Percentiles rank a stretch among this genome's conserved stretches.
Conservation (phyloP, 2,888 invertebrate genomes). For the Plusia festucae region DNA sequence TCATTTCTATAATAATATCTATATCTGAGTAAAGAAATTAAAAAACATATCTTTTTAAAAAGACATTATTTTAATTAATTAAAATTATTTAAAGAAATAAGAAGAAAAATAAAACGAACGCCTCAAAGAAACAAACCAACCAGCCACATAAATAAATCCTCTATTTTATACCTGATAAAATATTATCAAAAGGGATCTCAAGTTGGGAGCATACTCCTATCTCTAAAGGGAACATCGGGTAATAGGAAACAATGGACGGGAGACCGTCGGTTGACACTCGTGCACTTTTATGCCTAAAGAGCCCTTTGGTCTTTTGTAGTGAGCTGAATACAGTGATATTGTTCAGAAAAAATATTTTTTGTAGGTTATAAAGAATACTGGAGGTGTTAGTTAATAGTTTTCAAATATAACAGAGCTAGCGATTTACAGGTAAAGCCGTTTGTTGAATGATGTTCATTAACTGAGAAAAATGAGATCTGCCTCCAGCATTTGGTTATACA, state of each 20-base stretch:
- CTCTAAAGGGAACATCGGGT: slow-evolving; percentile 53
- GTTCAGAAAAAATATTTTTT: slow-evolving; percentile 33
- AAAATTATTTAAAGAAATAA: no score
- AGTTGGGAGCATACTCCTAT: slow-evolving; percentile 48
- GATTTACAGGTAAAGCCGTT: no score
- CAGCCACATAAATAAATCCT: slow-evolving; percentile 30
- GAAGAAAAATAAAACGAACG: neutral
- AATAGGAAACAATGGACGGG: slow-evolving; percentile 59
- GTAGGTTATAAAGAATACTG: slow-evolving; percentile 18
- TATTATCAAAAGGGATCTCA: slow-evolving; percentile 52
- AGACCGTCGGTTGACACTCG: slow-evolving; percentile 53
- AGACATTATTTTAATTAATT: no score
- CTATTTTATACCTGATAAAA: slow-evolving; percentile 44
- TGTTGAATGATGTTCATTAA: no score
- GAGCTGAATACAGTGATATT: slow-evolving; percentile 24
- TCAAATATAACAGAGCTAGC: neutral
- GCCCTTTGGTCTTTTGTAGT: slow-evolving; percentile 40
- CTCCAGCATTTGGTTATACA: no score
- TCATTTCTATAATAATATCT: no score
- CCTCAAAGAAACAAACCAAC: neutral
- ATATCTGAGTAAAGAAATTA: no score
- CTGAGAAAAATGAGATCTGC: no score
- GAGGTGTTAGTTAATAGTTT: neutral
- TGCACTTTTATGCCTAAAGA: slow-evolving; percentile 59
- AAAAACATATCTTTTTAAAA: neutral